These are phyloP conservation scores for Cosmia trapezina DNA, from an alignment of 2,888 invertebrate genomes.

Conservation along the genomic window DNA sequence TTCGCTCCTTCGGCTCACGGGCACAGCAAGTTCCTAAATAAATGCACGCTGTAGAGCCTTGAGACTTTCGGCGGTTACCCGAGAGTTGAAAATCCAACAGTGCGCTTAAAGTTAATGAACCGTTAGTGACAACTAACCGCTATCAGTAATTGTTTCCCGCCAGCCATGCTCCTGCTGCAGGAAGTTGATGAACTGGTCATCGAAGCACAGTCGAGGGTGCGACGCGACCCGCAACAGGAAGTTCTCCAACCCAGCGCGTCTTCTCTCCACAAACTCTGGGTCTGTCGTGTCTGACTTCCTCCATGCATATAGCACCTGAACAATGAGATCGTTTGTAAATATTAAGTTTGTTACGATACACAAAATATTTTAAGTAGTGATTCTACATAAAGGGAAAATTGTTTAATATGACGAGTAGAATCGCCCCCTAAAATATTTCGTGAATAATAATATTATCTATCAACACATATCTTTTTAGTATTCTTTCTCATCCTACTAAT, in stretches of 20 bases:
- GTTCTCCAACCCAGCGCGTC: conserved; percentile 95
- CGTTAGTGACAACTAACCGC: conserved; percentile 84
- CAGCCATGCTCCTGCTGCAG: conserved; percentile 95
- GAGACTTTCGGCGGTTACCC: too few species aligned
- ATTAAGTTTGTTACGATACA: neutral
- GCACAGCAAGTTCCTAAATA: too few species aligned
- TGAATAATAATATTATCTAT: neutral
- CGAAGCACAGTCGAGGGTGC: conserved; percentile 93
- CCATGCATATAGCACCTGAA: conserved; percentile 93
- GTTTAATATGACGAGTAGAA: neutral
- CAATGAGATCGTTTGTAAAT: neutral
- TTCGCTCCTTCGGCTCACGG: too few species aligned
- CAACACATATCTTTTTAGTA: neutral
- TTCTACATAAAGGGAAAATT: neutral
- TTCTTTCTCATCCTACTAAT: too few species aligned
- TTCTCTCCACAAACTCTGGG: conserved; percentile 95
- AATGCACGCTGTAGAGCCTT: too few species aligned
- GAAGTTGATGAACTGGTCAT: conserved; percentile 94
- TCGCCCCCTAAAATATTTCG: neutral
- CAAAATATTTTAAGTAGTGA: neutral
- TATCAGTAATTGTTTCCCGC: conserved; percentile 94
- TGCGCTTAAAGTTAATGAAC: too few species aligned
- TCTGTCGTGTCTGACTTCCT: conserved; percentile 95
- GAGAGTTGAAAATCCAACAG: too few species aligned
- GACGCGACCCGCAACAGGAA: conserved; percentile 94